phyloP scores from a whole-genome alignment of 2,797 vertebrate species.

The Limosa lapponica region DNA sequence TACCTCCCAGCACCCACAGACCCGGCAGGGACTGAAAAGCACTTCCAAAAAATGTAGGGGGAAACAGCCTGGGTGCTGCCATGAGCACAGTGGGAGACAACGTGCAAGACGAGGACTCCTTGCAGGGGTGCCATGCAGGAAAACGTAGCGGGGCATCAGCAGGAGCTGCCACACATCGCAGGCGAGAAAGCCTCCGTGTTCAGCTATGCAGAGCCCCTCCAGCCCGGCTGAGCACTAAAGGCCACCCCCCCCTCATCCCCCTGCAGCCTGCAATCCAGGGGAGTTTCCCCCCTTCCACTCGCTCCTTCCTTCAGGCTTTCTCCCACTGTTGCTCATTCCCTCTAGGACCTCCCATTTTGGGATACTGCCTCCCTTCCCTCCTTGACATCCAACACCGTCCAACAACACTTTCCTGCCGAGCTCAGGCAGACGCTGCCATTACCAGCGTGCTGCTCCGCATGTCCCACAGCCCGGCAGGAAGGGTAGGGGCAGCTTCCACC shows the following conservation, averaged over 20 bases:
- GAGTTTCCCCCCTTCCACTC: neutral
- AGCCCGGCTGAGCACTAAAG: rapidly evolving
- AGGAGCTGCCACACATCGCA: neutral
- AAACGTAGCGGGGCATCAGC: rapidly evolving
- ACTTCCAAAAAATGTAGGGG: neutral
- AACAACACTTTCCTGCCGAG: conserved; percentile 48
- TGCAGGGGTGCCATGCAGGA: neutral
- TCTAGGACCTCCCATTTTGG: conserved; percentile 3
- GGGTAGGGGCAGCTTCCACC: neutral
- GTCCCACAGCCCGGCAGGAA: neutral
- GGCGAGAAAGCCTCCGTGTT: rapidly evolving
- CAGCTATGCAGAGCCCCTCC: neutral
- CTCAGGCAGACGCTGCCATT: conserved; percentile 49
- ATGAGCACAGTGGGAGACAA: neutral
- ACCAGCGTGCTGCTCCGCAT: conserved; percentile 43
- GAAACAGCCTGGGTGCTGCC: rapidly evolving
- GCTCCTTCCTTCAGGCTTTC: neutral
- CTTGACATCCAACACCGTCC: conserved; percentile 59
- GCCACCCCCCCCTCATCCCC: neutral
- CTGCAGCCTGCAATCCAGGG: neutral
- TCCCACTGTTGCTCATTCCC: neutral
- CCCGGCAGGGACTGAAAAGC: neutral
- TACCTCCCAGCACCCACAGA: neutral
- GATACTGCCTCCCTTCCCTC: conserved; percentile 14
- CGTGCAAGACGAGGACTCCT: neutral